These are phyloP conservation scores for Macrotus californicus DNA, from an alignment of 2,113 vertebrate species.

Conservation along the genomic window DNA sequence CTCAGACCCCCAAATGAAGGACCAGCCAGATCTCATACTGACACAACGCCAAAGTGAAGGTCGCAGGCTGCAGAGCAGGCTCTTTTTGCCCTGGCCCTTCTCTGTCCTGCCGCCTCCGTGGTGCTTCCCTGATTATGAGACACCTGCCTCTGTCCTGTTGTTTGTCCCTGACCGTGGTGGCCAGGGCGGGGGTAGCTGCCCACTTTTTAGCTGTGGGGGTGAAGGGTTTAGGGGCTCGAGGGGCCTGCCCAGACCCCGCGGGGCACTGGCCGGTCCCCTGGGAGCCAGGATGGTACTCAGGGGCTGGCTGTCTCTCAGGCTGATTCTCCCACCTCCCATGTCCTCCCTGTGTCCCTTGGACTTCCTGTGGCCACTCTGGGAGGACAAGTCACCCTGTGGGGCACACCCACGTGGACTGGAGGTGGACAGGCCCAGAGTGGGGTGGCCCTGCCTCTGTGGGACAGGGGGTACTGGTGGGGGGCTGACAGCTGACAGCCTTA, in stretches of 20 bases:
- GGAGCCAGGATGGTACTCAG: background rate
- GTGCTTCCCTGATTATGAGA: background rate
- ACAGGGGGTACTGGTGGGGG: background rate
- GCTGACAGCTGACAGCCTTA: conserved; percentile 46
- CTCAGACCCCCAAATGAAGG: background rate
- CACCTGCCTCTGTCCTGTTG: background rate
- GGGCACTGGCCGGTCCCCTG: background rate
- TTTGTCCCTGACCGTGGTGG: background rate
- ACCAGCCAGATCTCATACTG: background rate
- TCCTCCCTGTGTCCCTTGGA: background rate
- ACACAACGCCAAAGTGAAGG: background rate
- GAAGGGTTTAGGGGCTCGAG: background rate
- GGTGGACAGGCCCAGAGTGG: background rate
- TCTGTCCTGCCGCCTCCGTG: background rate
- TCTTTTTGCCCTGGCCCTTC: background rate
- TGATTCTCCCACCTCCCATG: background rate
- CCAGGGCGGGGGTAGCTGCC: background rate
- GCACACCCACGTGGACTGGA: background rate
- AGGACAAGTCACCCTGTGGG: background rate
- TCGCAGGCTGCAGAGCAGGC: background rate
- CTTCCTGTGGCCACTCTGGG: background rate
- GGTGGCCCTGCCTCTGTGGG: conserved; percentile 35
- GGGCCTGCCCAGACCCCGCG: background rate
- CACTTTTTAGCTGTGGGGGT: background rate
- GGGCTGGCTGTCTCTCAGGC: background rate